Base-by-base conservation (phyloP, 2,888 invertebrate species). In the Nemurella pictetii region DNA sequence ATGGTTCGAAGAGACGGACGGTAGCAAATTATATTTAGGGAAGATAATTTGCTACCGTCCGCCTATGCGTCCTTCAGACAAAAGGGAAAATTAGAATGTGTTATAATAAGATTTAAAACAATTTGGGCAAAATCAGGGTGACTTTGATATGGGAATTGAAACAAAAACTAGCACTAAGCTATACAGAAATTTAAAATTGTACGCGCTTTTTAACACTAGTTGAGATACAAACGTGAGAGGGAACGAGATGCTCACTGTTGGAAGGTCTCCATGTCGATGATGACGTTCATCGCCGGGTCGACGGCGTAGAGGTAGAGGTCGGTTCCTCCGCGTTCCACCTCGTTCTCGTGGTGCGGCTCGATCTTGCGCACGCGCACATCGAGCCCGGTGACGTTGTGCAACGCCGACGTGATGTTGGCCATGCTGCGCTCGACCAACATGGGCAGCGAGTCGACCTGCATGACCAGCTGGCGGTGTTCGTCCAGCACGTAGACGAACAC, bases 291-390 rank as follows among this genome's bases (percentile, higher is more conserved):
- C 87, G 94, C 91, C 0, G 95, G 95, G 90, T 97, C 96, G 27
- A 97, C 95, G 0, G 95, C 97, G 89, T 97, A 97, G 85, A 97
- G 92, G 88, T 96, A 96, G 91, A 97, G 93, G 88, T 97, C 96
- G 29, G 97, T 97, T 83, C 96, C 96, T 2, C 72, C 82, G 4
- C 30, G 88, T 75, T 88, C 93, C 27, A 93, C 90, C 87, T 94
- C 92, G 84, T 92, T 92, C 86, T 94, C 94, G 80, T 92, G 91
- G 88, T 96, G 96, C 0, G 96, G 95, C 88, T 96, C 96, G 83
- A 97, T 89, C 88, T 96, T 93, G 84, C 96, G 91, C 74, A 97
- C 94, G 86, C 96, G 92, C 0, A 97, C 94, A 88, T 97, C 96
- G 88, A 94, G 93, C 4, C 95, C 95, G 0, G 96, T 96, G 72